Evolutionary conservation across 1,140 invertebrate species (phyloP).

Genomic region (Meloidogyne exigua): DNA sequence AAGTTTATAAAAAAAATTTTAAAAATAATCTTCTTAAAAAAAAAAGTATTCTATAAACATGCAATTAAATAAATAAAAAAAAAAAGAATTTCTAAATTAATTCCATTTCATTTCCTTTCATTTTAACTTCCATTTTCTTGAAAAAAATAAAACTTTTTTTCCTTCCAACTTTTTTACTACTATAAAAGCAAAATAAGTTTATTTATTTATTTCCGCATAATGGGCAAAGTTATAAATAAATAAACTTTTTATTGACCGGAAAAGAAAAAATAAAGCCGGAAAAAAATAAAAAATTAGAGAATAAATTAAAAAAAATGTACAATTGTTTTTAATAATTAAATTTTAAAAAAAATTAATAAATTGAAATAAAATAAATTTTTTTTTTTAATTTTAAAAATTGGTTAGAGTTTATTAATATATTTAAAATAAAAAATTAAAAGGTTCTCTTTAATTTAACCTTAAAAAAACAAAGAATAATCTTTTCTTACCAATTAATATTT

Average conservation of each 20-base stretch:
- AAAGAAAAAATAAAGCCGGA: not conserved
- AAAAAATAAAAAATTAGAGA: too few relatives aligned
- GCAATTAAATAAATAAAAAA: too few relatives aligned
- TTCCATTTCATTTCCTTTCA: not conserved
- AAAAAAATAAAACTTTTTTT: not conserved
- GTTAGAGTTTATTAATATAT: too few relatives aligned
- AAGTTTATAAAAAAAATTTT: too few relatives aligned
- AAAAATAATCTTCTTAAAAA: not conserved
- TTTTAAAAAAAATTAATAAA: not conserved
- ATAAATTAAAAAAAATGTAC: not conserved
- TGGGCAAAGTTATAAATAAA: not conserved
- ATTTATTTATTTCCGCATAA: not conserved
- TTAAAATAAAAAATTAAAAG: too few relatives aligned
- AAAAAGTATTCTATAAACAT: not conserved
- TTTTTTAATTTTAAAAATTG: too few relatives aligned
- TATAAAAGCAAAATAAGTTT: not conserved
- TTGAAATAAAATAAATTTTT: not conserved
- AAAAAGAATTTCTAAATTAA: not conserved
- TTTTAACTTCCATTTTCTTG: not conserved
- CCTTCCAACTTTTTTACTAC: not conserved
- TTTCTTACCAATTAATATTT: conserved; percentile 3
- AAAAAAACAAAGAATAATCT: not conserved
- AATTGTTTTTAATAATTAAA: not conserved
- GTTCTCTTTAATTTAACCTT: too few relatives aligned
- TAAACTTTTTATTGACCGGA: not conserved